These are phyloP conservation scores for Cossypha dichroa DNA, from an alignment of 2,797 vertebrate species.

Conservation along the genomic window DNA sequence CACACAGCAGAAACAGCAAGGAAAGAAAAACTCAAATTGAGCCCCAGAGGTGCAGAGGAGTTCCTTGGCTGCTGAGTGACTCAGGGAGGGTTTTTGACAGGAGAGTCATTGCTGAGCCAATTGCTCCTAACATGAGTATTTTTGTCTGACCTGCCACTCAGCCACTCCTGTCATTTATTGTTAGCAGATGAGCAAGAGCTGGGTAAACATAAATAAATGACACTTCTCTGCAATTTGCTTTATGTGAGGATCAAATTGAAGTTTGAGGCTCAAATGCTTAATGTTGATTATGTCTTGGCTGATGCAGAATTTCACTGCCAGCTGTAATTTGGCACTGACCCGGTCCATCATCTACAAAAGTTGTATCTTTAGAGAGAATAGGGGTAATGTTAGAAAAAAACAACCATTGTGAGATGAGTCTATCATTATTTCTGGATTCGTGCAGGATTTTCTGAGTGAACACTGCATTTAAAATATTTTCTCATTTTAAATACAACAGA, in stretches of 20 bases:
- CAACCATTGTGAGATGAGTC: neutral
- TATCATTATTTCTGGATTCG: neutral
- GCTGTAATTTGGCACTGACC: constrained; percentile 17
- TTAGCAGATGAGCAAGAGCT: neutral
- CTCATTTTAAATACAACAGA: constrained; percentile 44
- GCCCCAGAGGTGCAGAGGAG: neutral
- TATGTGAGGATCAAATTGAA: neutral
- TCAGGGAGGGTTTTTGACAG: neutral
- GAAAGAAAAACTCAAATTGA: neutral
- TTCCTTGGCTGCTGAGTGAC: neutral
- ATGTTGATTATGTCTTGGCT: constrained; percentile 9
- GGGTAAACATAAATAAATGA: constrained; percentile 2
- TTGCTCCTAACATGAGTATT: neutral
- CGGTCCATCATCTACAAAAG: neutral
- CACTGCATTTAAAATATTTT: constrained; percentile 16
- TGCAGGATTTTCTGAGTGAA: constrained; percentile 35
- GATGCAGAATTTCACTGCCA: neutral
- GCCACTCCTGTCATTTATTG: neutral
- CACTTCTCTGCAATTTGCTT: neutral
- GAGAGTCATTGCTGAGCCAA: neutral
- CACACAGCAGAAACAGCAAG: neutral
- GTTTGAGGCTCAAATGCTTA: neutral
- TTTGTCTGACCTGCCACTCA: constrained; percentile 15
- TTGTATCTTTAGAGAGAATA: neutral
- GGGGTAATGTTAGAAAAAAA: neutral